These are phyloP conservation scores for Acanthornis magna DNA, from an alignment of 2,797 vertebrate genomes.

Conservation along the genomic window DNA sequence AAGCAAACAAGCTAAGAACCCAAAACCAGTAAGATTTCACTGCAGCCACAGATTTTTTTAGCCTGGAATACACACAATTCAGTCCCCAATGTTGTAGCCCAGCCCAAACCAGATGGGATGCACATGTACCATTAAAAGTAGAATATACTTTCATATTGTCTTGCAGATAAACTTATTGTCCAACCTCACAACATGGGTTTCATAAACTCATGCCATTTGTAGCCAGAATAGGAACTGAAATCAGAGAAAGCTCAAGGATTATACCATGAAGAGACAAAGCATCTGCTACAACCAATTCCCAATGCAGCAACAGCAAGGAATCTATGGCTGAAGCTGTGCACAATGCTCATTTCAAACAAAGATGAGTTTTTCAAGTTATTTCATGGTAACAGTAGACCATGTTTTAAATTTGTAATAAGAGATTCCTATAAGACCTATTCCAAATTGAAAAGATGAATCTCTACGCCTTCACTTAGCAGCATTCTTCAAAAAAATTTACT, in stretches of 20 bases:
- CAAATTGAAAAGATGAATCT: background rate
- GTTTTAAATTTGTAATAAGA: background rate
- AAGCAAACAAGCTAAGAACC: background rate
- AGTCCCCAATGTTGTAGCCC: background rate
- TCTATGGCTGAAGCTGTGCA: background rate
- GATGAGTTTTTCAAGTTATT: background rate
- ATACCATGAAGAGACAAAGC: background rate
- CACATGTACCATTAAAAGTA: background rate
- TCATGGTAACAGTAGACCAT: background rate
- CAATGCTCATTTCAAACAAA: background rate
- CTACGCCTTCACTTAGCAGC: background rate
- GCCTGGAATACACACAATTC: background rate
- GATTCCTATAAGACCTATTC: background rate
- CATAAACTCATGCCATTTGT: background rate
- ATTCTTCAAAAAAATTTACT: background rate
- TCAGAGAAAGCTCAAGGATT: background rate
- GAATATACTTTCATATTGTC: background rate
- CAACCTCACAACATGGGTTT: background rate
- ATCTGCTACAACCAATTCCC: background rate
- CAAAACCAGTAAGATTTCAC: background rate
- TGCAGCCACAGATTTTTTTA: background rate
- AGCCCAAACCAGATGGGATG: background rate
- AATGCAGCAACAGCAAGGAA: background rate
- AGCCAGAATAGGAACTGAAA: background rate
- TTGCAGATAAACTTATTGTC: background rate